phyloP scores from a whole-genome alignment of 1,140 invertebrate genomes.

The Dreissena rostriformis region DNA sequence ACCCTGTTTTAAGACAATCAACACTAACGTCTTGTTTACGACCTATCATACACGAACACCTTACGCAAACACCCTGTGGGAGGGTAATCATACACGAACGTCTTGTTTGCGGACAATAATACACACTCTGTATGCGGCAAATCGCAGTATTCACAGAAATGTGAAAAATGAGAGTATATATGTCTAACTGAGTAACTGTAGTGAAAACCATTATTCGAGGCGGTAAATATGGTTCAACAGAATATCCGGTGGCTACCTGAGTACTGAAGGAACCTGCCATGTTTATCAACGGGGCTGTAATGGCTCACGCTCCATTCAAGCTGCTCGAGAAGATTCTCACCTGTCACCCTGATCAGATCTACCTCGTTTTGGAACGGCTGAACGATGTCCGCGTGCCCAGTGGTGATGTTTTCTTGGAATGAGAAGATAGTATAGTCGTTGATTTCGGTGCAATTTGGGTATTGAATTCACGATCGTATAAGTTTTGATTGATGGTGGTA shows the following conservation, averaged over 20 bases:
- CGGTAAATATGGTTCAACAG: too few species aligned
- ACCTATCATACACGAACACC: too few species aligned
- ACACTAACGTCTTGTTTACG: too few species aligned
- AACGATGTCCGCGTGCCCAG: conserved; percentile 7
- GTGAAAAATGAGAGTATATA: too few species aligned
- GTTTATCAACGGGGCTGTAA: neutral
- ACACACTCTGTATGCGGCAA: too few species aligned
- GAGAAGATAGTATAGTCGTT: neutral
- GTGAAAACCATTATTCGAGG: too few species aligned
- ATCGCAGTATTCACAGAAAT: too few species aligned
- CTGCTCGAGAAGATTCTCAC: neutral
- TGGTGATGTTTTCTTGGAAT: neutral
- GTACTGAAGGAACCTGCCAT: conserved; percentile 19
- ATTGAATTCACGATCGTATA: neutral
- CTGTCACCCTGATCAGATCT: neutral
- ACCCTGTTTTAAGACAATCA: too few species aligned
- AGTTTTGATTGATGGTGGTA: neutral
- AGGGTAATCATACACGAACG: neutral
- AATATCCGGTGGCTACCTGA: neutral
- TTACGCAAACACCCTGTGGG: too few species aligned
- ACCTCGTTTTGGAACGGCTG: conserved; percentile 6
- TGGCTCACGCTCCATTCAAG: neutral
- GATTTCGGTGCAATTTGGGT: neutral
- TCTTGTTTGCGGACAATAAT: too few species aligned
- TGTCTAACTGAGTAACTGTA: too few species aligned